Evolutionary conservation across 2,797 vertebrate genomes (phyloP).

Genomic region (Platyrinchus mystaceus): DNA sequence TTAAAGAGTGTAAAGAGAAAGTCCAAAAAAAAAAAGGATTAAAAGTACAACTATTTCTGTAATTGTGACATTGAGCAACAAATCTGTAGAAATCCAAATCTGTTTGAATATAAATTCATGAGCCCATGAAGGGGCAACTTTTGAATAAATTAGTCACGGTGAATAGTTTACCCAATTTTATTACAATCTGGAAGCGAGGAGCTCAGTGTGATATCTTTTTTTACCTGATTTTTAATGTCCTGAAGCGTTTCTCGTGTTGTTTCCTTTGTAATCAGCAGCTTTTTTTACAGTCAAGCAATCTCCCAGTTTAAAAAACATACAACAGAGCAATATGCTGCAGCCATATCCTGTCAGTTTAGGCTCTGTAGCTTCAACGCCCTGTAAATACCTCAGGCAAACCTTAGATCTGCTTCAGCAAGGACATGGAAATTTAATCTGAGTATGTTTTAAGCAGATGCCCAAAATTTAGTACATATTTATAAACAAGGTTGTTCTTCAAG

Average conservation of each 20-base stretch:
- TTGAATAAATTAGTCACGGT: constrained; percentile 32
- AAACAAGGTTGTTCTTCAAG: background rate
- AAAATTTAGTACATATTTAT: background rate
- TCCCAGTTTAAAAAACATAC: background rate
- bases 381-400: background rate
- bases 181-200: background rate
- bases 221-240: constrained; percentile 29
- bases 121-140: background rate
- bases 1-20: background rate
- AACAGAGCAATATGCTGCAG: background rate
- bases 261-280: background rate
- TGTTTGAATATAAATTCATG: constrained; percentile 36
- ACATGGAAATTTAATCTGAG: background rate
- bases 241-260: background rate
- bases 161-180: constrained; percentile 33
- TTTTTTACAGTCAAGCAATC: background rate
- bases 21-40: background rate
- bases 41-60: background rate
- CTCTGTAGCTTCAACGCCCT: background rate
- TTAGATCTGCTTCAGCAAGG: background rate
- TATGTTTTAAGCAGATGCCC: background rate
- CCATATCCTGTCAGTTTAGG: background rate
- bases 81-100: constrained; percentile 1
- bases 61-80: constrained; percentile 12
- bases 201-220: background rate